Evolutionary conservation across 2,888 invertebrate species (phyloP).

Genomic region (Gryllus longicercus): DNA sequence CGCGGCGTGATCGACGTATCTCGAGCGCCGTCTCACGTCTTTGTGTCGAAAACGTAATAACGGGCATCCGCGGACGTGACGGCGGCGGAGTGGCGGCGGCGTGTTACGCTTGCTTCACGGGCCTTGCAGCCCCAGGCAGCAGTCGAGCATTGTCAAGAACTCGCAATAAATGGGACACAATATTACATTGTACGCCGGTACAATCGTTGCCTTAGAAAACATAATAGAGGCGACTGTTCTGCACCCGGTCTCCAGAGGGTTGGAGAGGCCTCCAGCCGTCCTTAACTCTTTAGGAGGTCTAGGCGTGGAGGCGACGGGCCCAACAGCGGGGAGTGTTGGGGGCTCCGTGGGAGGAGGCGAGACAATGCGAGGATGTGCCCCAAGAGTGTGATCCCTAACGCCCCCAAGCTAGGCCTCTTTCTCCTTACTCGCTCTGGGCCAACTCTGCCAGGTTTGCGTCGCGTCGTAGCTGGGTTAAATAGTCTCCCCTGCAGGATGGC

Average conservation of each 20-base stretch:
- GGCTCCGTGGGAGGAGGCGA: no score
- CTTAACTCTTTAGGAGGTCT: neutral
- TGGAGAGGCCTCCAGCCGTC: neutral
- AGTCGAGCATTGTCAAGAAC: neutral
- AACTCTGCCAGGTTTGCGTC: no score
- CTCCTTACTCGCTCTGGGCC: no score
- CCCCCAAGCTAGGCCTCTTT: no score
- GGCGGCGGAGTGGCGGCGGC: no score
- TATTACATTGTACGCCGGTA: neutral
- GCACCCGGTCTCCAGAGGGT: neutral
- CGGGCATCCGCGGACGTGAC: neutral
- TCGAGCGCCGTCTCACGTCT: neutral
- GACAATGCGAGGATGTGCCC: no score
- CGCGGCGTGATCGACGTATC: neutral
- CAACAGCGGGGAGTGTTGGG: no score
- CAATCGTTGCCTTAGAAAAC: slow-evolving; percentile 17
- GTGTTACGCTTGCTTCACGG: neutral
- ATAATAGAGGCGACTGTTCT: neutral
- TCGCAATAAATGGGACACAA: slow-evolving; percentile 8
- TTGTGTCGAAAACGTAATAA: neutral
- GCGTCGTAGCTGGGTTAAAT: no score
- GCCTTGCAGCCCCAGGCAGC: neutral
- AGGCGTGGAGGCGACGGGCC: no score
- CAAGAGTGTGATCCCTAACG: no score
- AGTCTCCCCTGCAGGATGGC: no score